Percentiles rank a stretch among this genome's conserved stretches.
phyloP scores from a whole-genome alignment of 2,113 vertebrate genomes.

The Coryphaenoides rupestris region DNA sequence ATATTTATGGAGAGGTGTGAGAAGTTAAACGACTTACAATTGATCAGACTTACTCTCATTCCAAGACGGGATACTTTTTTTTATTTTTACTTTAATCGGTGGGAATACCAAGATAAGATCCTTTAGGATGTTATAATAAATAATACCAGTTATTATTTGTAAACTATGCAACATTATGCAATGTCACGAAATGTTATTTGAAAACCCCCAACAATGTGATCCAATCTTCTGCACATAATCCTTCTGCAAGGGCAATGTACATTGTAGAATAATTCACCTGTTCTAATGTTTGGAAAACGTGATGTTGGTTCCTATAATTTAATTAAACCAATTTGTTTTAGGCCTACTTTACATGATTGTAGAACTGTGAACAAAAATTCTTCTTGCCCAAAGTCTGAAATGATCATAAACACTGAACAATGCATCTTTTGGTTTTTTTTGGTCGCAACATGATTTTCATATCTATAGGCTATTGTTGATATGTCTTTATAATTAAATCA shows the following conservation, averaged over 20 bases:
- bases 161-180: conserved; percentile 75
- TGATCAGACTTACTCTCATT: conserved; percentile 10
- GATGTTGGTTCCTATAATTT: conserved; percentile 54
- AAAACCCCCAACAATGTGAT: conserved; percentile 22
- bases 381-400: conserved; percentile 51
- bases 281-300: conserved; percentile 45
- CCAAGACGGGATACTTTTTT: conserved; percentile 24
- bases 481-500: conserved; percentile 92
- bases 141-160: conserved; percentile 58
- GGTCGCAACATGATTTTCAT: conserved; percentile 79
- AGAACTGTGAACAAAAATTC: conserved; percentile 65
- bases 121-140: conserved; percentile 25
- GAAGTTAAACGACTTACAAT: conserved; percentile 26
- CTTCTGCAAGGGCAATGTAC: too few species aligned
- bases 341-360: conserved; percentile 78
- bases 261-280: conserved; percentile 9
- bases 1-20: conserved; percentile 30
- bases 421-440: conserved; percentile 68
- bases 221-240: conserved; percentile 32
- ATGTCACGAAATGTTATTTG: conserved; percentile 14
- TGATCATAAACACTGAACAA: conserved; percentile 46
- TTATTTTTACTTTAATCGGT: conserved; percentile 18
- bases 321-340: conserved; percentile 51
- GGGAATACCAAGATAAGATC: conserved; percentile 22
- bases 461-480: conserved; percentile 79